Evolutionary conservation across 2,113 vertebrate genomes (phyloP), one percentile per base, ranked within the genome.

Genomic region (Muntiacus muntjak): DNA sequence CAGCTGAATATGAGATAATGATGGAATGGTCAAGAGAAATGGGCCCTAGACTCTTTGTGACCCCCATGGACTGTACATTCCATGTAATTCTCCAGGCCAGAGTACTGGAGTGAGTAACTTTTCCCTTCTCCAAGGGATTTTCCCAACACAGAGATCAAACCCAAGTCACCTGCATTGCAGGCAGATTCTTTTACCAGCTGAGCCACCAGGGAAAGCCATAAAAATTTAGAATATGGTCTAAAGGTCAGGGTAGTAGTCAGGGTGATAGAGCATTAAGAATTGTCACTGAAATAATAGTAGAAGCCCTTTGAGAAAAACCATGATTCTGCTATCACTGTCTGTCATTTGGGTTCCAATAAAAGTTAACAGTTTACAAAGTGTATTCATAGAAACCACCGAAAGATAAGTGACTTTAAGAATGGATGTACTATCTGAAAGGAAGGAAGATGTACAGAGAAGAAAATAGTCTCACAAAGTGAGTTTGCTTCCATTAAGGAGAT

Each of bases 371-470:
- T 94, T 88, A 67, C 33, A 54, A 93, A 94, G 21, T 86, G 1
- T 76, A 55, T 89, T 93, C 36, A 93, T 30, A 74, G 43, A 89
- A 94, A 33, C 30, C 58, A 81, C 33, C 47, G 6, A 89, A 92
- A 81, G 36, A 43, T 54, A 95, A 94, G 88, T 96, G 55, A 30
- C 89, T 89, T 84, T 89, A 58, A 94, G 47, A 87, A 23, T 79
- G 21, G 16, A 71, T 84, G 19, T 95, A 19, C 4, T 91, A 26
- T 83, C 60, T 93, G 30, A 79, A 90, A 67, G 52, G 79, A 87
- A 16, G 33, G 33, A 62, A 60, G 86, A 8, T 95, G 2, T 82
- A 12, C 50, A 26, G 13, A 76, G 43, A 88, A 88, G 57, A 71
- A 92, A 90, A 83, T 36, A 54, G 26, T 90, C 19, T 87, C 13